A percentile compares a stretch with the other conserved stretches of the same genome.
Conservation (phyloP, 2,797 vertebrate genomes). For the Clarias pachynema region DNA sequence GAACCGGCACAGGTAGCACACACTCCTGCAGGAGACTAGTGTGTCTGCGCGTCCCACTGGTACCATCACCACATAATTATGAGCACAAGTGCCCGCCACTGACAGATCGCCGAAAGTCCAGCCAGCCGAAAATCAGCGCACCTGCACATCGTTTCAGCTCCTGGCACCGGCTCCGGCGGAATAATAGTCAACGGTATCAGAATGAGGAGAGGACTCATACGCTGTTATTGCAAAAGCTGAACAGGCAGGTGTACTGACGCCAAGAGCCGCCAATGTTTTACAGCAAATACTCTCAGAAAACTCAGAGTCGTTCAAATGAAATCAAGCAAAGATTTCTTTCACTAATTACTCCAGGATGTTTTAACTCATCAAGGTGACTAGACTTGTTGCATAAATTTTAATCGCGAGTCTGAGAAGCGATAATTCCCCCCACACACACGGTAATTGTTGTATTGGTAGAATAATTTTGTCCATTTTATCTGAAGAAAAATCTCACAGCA, state of each 20-base stretch:
- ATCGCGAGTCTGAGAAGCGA: not conserved
- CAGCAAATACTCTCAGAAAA: not conserved
- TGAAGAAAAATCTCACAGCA: not conserved
- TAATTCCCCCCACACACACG: not conserved
- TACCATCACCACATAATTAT: slow-evolving; percentile 76
- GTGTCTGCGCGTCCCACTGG: slow-evolving; percentile 66
- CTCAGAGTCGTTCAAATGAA: not conserved
- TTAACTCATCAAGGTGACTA: not conserved
- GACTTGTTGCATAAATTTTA: not conserved
- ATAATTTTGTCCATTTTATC: not conserved
- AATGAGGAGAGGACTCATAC: slow-evolving; percentile 30
- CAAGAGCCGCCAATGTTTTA: not conserved
- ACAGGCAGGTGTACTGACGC: slow-evolving; percentile 39
- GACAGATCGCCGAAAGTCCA: slow-evolving; percentile 81
- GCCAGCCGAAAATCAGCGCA: slow-evolving; percentile 67
- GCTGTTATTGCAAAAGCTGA: slow-evolving; percentile 40
- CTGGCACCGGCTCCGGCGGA: slow-evolving; percentile 63
- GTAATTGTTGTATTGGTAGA: not conserved
- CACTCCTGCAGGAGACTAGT: slow-evolving; percentile 44
- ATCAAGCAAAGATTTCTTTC: not conserved
- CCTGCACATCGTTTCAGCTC: slow-evolving; percentile 65
- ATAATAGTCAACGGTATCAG: slow-evolving; percentile 62
- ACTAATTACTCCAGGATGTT: not conserved
- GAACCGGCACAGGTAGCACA: not conserved
- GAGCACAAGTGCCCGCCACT: slow-evolving; percentile 77